These are phyloP conservation scores for Digitonthophagus gazella DNA, from an alignment of 2,888 invertebrate species.

Conservation along the genomic window DNA sequence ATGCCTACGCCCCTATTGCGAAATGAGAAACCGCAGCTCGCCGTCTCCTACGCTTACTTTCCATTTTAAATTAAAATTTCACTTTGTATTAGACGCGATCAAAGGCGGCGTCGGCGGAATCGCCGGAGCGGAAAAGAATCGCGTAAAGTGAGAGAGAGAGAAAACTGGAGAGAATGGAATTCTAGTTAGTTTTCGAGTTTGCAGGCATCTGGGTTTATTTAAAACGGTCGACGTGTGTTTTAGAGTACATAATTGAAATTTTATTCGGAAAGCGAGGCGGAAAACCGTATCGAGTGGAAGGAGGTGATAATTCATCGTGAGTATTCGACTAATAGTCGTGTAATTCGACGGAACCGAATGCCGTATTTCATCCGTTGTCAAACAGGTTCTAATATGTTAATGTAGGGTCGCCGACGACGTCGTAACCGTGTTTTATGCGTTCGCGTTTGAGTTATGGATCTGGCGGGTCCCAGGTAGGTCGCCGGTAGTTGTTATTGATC, in stretches of 20 bases:
- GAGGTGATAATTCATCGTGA: neutral
- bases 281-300: neutral
- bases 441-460: constrained; percentile 35
- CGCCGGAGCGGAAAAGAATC: constrained; percentile 25
- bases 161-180: neutral
- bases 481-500: constrained; percentile 45
- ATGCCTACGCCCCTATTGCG: constrained; percentile 32
- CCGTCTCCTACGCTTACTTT: constrained; percentile 36
- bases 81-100: constrained; percentile 47
- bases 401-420: constrained; percentile 9
- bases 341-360: constrained; percentile 9
- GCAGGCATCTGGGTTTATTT: neutral
- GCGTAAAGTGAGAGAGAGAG: neutral
- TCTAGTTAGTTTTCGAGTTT: constrained; percentile 9
- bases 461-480: constrained; percentile 36
- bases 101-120: constrained; percentile 34
- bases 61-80: constrained; percentile 49
- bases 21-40: constrained; percentile 41
- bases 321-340: neutral
- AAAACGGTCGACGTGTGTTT: neutral
- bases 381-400: constrained; percentile 24
- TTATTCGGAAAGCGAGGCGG: neutral
- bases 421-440: constrained; percentile 39
- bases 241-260: neutral
- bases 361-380: constrained; percentile 18